Percentiles rank a stretch among this genome's conserved stretches.
Evolutionary conservation across 2,888 invertebrate species (phyloP).

Genomic region (Watsonalla cultraria): DNA sequence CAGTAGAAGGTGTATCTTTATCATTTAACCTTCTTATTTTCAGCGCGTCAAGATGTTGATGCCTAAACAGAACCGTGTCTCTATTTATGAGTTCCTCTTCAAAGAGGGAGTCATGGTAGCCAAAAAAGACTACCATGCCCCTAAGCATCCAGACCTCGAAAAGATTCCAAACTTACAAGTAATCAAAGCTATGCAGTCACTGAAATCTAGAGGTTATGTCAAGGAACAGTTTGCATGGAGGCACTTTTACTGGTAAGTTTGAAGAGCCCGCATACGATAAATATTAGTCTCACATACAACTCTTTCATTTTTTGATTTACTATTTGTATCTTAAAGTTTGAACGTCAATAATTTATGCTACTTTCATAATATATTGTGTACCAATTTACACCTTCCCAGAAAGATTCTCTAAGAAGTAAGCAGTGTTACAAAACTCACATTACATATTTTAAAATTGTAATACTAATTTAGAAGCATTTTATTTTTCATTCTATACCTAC

Average conservation of each 20-base stretch:
- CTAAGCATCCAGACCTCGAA: constrained; percentile 98
- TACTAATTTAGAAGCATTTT: too few relatives aligned
- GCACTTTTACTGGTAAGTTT: constrained; percentile 95
- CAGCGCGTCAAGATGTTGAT: constrained; percentile 95
- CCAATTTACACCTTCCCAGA: too few relatives aligned
- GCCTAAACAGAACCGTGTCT: constrained; percentile 98
- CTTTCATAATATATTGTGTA: too few relatives aligned
- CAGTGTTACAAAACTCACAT: too few relatives aligned
- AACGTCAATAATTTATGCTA: too few relatives aligned
- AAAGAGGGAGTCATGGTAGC: constrained; percentile 99
- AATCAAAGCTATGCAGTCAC: constrained; percentile 97
- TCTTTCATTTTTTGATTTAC: too few relatives aligned
- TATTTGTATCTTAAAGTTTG: too few relatives aligned
- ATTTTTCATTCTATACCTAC: too few relatives aligned
- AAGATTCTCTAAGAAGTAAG: too few relatives aligned
- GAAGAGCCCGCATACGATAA: neutral
- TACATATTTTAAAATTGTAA: too few relatives aligned
- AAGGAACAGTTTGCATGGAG: constrained; percentile 99
- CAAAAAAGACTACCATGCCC: constrained; percentile 98
- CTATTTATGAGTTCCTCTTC: constrained; percentile 98
- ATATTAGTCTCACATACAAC: too few relatives aligned
- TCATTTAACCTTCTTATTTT: neutral
- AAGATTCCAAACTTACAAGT: constrained; percentile 98
- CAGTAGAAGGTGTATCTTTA: neutral
- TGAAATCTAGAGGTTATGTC: constrained; percentile 98